Evolutionary conservation across 1,140 invertebrate genomes (phyloP).

Genomic region (Nautilus pompilius): DNA sequence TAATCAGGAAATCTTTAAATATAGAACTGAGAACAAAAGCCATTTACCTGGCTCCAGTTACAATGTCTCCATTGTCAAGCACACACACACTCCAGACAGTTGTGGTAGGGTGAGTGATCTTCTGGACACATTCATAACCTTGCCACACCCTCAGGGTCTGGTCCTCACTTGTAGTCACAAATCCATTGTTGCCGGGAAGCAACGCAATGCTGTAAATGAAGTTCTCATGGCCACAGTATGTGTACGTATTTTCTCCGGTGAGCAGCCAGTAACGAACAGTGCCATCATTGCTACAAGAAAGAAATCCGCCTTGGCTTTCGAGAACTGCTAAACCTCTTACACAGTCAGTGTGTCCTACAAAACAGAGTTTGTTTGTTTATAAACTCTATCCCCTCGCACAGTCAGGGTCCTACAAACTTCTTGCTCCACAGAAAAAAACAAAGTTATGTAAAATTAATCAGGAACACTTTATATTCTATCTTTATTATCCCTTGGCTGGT

Average conservation of each 20-base stretch:
- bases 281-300: slow-evolving; percentile 90
- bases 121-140: slow-evolving; percentile 65
- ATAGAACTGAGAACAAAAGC: neutral
- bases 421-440: no score
- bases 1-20: no score
- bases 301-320: slow-evolving; percentile 67
- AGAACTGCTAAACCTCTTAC: slow-evolving; percentile 75
- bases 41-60: slow-evolving; percentile 72
- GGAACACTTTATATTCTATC: no score
- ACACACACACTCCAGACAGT: slow-evolving; percentile 85
- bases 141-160: slow-evolving; percentile 81
- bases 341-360: slow-evolving; percentile 83
- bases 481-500: no score
- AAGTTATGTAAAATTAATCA: no score
- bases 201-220: slow-evolving; percentile 66
- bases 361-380: no score
- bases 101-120: slow-evolving; percentile 76
- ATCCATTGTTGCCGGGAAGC: slow-evolving; percentile 61
- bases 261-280: slow-evolving; percentile 75
- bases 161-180: slow-evolving; percentile 70
- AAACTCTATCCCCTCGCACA: no score
- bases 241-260: slow-evolving; percentile 72
- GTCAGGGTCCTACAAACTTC: no score
- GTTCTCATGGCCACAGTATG: slow-evolving; percentile 75
- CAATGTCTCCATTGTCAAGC: slow-evolving; percentile 82